Evolutionary conservation across 2,888 invertebrate species (phyloP).

Genomic region (Acronicta aceris): DNA sequence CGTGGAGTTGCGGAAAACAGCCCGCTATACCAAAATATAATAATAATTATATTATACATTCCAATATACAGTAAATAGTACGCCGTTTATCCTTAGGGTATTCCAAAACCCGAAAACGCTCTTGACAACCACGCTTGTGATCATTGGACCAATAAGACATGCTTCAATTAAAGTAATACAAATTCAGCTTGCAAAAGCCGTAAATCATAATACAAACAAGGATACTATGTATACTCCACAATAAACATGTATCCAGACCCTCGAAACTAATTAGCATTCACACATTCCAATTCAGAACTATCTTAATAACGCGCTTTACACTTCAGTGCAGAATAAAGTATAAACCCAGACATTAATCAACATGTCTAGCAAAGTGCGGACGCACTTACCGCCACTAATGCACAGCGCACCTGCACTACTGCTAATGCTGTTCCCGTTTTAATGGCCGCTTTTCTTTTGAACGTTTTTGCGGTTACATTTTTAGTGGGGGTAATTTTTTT

Average conservation of each 20-base stretch:
- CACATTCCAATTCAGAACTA: slow-evolving; percentile 7
- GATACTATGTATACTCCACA: neutral
- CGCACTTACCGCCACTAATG: slow-evolving; percentile 68
- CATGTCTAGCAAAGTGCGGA: slow-evolving; percentile 59
- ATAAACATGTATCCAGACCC: neutral
- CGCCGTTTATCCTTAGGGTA: too few relatives aligned
- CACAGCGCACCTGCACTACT: slow-evolving; percentile 63
- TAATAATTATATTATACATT: too few relatives aligned
- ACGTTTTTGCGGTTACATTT: slow-evolving; percentile 39
- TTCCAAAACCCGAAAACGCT: too few relatives aligned
- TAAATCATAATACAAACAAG: too few relatives aligned
- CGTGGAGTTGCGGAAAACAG: too few relatives aligned
- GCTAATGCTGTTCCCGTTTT: slow-evolving; percentile 51
- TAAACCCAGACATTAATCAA: slow-evolving; percentile 60
- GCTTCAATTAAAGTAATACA: too few relatives aligned
- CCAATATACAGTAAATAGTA: too few relatives aligned
- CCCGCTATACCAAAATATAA: too few relatives aligned
- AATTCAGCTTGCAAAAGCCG: too few relatives aligned
- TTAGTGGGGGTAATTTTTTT: slow-evolving; percentile 30
- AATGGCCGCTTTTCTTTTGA: slow-evolving; percentile 35
- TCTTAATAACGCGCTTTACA: slow-evolving; percentile 39
- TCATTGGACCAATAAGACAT: too few relatives aligned
- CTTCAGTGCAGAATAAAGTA: slow-evolving; percentile 53
- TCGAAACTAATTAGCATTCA: slow-evolving; percentile 14
- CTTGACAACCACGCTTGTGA: too few relatives aligned